Evolutionary conservation across 37 sponge, comb jelly and placozoan species (phyloP).

Genomic region (Lycopodina hypogea): DNA sequence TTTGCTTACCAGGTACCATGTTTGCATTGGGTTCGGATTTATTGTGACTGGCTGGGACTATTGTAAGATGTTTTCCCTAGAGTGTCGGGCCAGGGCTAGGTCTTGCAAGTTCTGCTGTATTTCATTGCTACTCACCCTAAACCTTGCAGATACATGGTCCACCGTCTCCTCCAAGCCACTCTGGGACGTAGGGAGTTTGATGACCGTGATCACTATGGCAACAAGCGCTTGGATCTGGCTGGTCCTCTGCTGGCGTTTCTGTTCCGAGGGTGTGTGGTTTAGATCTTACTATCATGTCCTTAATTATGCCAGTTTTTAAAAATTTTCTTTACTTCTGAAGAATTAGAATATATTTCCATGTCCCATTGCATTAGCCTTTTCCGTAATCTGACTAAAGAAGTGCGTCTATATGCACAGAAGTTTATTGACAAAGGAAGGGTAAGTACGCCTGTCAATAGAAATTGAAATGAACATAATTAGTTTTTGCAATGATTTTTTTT

Average conservation of each 20-base stretch:
- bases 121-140: too few relatives aligned
- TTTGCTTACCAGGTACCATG: too few relatives aligned
- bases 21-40: too few relatives aligned
- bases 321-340: not conserved
- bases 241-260: slow-evolving; percentile 96
- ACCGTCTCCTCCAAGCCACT: slow-evolving; percentile 91
- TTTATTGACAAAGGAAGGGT: slow-evolving; percentile 94
- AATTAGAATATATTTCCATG: not conserved
- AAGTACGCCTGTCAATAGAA: slow-evolving; percentile 3
- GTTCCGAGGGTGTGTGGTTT: slow-evolving; percentile 88
- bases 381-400: slow-evolving; percentile 96
- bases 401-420: slow-evolving; percentile 93
- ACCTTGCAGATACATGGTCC: slow-evolving; percentile 91
- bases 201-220: slow-evolving; percentile 99
- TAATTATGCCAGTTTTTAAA: not conserved
- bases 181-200: slow-evolving; percentile 95
- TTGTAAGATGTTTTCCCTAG: too few relatives aligned
- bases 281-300: not conserved
- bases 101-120: too few relatives aligned
- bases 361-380: slow-evolving; percentile 61
- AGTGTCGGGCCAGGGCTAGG: too few relatives aligned
- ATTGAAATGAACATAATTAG: not conserved
- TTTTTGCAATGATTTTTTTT: not conserved
- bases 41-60: too few relatives aligned
- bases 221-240: slow-evolving; percentile 98